Evolutionary conservation across 2,113 vertebrate genomes (phyloP).

Genomic region (Stigmatopora nigra): DNA sequence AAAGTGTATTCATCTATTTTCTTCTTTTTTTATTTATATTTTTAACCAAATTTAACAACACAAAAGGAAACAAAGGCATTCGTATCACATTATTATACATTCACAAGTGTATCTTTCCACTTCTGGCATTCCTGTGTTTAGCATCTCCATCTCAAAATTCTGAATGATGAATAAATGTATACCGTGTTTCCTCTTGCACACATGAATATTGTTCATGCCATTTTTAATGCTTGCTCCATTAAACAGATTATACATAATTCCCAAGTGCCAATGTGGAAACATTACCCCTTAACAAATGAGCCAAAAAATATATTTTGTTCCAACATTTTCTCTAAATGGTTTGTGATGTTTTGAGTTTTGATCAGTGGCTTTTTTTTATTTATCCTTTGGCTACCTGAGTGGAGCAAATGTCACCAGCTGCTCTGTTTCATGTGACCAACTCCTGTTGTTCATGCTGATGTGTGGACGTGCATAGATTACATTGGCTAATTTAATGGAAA

Average conservation of each 20-base stretch:
- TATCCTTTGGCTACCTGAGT: background rate
- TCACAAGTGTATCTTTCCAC: no score
- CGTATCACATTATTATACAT: no score
- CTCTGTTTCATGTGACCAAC: constrained; percentile 2
- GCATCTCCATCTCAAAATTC: no score
- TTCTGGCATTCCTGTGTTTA: no score
- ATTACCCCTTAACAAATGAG: background rate
- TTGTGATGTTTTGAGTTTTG: background rate
- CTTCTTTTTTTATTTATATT: no score
- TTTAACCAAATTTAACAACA: no score
- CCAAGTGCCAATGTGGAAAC: background rate
- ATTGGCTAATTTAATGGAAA: constrained; percentile 5
- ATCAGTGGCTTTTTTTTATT: constrained; percentile 1
- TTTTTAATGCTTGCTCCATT: background rate
- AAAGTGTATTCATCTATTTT: no score
- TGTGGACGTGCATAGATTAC: background rate
- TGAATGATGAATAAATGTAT: no score
- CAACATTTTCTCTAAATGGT: constrained; percentile 4
- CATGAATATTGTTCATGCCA: background rate
- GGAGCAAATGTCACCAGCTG: constrained; percentile 2
- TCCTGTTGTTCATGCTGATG: background rate
- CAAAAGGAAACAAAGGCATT: no score
- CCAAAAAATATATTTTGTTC: background rate
- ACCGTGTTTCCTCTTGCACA: no score
- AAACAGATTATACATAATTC: background rate